Evolutionary conservation across 2,888 invertebrate species (phyloP).

Genomic region (Sphaerophoria rueppellii): DNA sequence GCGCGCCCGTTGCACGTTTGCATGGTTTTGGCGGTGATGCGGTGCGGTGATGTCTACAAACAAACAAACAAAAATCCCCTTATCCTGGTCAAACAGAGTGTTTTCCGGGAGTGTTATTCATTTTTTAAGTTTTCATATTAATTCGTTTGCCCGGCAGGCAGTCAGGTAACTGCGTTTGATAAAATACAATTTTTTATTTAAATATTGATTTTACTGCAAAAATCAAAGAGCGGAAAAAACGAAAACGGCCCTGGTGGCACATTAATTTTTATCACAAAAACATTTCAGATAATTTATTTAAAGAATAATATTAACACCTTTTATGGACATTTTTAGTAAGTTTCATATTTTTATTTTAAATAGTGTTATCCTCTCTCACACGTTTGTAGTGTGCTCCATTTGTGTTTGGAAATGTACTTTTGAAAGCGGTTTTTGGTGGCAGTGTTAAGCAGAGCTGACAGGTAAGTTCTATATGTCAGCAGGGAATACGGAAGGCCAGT

Average conservation of each 20-base stretch:
- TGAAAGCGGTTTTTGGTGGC: too few species aligned
- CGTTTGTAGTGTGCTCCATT: constrained; percentile 19
- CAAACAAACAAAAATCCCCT: constrained; percentile 16
- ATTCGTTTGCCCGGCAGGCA: not conserved
- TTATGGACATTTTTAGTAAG: not conserved
- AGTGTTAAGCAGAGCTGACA: not conserved
- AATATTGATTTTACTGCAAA: constrained; percentile 52
- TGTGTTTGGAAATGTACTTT: not conserved
- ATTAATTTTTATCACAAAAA: constrained; percentile 26
- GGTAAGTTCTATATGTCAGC: not conserved
- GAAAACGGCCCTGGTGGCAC: constrained; percentile 14
- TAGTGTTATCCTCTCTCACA: constrained; percentile 25
- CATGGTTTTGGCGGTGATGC: too few species aligned
- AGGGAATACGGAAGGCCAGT: not conserved
- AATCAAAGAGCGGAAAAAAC: not conserved
- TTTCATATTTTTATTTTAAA: not conserved
- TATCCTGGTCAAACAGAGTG: constrained; percentile 52
- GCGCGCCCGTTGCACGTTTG: not conserved
- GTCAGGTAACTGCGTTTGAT: not conserved
- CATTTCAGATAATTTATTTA: constrained; percentile 8
- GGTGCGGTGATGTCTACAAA: too few species aligned
- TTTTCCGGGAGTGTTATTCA: constrained; percentile 20
- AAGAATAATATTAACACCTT: constrained; percentile 4
- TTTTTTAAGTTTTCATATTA: not conserved
- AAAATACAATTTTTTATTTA: constrained; percentile 36